A percentile compares a stretch with the other conserved stretches of the same genome.
These are phyloP conservation scores for Dendronephthya gigantea DNA, from an alignment of 64 coral and sea anemone genomes.

Conservation along the genomic window DNA sequence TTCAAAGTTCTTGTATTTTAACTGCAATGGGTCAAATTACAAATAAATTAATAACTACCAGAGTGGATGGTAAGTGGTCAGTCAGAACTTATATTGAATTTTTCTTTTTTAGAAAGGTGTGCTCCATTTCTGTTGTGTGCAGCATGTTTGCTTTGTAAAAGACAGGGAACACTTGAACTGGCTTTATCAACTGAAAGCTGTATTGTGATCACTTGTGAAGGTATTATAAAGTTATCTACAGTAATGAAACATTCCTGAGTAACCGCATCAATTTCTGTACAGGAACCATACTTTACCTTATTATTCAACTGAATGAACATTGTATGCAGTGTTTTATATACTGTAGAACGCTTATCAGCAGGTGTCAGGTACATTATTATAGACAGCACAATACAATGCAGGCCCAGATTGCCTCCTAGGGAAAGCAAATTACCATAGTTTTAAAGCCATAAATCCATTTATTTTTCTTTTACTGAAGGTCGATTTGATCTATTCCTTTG, in stretches of 20 bases:
- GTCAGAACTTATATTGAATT: no score
- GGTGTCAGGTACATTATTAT: no score
- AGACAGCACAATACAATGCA: no score
- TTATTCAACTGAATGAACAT: not conserved
- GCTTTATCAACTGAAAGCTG: not conserved
- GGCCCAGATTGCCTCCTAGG: no score
- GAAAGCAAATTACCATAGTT: not conserved
- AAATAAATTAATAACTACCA: no score
- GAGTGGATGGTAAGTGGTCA: no score
- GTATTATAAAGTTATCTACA: not conserved
- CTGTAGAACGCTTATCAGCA: no score
- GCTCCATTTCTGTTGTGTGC: not conserved
- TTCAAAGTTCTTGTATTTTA: no score
- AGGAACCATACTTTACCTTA: not conserved
- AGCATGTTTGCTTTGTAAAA: not conserved
- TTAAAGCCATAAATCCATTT: not conserved
- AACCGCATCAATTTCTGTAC: not conserved
- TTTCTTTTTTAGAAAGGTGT: not conserved
- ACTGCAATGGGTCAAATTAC: no score
- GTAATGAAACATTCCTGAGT: not conserved
- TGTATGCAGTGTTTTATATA: no score
- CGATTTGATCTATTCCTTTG: constrained; percentile 30
- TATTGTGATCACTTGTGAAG: not conserved
- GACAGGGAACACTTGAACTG: not conserved
- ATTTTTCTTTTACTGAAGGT: not conserved